Percentiles rank a stretch among this genome's conserved stretches.
Evolutionary conservation across 2,797 vertebrate genomes (phyloP).

Genomic region (Oryzias dopingdopingensis): DNA sequence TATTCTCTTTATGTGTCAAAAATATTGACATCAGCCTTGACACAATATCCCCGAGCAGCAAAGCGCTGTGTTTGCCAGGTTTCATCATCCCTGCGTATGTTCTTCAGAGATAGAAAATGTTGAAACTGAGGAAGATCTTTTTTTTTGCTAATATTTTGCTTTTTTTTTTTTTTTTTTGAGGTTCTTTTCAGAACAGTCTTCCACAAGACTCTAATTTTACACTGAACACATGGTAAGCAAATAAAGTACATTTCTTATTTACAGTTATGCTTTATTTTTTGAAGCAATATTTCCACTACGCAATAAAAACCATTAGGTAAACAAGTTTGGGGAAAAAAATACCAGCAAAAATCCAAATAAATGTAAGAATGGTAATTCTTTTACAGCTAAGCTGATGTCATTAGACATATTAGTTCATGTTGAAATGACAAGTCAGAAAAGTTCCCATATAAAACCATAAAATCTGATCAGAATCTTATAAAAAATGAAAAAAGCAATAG

Average conservation of each 20-base stretch:
- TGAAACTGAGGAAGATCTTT: conserved; percentile 45
- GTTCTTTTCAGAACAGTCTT: conserved; percentile 44
- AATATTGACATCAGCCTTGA: conserved; percentile 60
- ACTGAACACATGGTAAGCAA: conserved; percentile 5
- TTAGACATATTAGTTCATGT: too few species aligned
- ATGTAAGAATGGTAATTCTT: too few species aligned
- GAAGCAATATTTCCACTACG: too few species aligned
- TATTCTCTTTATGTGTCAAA: conserved; percentile 66
- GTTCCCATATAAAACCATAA: too few species aligned
- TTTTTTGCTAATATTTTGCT: conserved; percentile 3
- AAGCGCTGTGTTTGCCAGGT: conserved; percentile 53
- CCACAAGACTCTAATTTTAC: conserved; percentile 5
- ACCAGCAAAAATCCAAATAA: too few species aligned
- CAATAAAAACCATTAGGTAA: too few species aligned
- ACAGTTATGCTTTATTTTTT: too few species aligned
- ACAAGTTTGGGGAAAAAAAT: too few species aligned
- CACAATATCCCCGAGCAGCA: conserved; percentile 58
- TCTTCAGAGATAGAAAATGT: conserved; percentile 35
- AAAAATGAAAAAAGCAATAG: too few species aligned
- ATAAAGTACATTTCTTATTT: background rate
- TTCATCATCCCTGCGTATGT: conserved; percentile 58
- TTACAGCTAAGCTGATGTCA: too few species aligned
- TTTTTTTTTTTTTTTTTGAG: conserved; percentile 43
- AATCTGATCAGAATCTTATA: too few species aligned
- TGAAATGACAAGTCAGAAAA: too few species aligned